A percentile compares a stretch with the other conserved stretches of the same genome.
Evolutionary conservation across 2,797 vertebrate species (phyloP).

Genomic region (Channallabes apus): DNA sequence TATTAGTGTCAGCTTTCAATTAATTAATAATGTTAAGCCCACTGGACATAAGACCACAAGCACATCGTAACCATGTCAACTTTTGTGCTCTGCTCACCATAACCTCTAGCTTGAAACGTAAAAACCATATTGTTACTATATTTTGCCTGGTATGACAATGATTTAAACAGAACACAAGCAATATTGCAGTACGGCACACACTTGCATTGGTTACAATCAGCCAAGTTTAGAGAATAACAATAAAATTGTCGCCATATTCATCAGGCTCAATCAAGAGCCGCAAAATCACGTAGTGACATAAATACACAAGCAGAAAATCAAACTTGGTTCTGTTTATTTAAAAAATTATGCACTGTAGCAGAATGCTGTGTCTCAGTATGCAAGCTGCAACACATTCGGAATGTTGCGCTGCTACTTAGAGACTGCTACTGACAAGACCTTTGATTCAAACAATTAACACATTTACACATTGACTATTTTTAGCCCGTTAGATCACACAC

Average conservation of each 20-base stretch:
- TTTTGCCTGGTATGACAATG: background rate
- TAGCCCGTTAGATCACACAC: background rate
- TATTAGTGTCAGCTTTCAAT: background rate
- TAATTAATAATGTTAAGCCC: background rate
- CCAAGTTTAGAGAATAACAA: background rate
- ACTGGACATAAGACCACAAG: background rate
- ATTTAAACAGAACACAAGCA: background rate
- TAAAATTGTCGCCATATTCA: background rate
- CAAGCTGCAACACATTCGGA: background rate
- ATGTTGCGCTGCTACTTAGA: background rate
- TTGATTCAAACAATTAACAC: constrained; percentile 5
- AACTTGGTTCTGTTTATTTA: background rate
- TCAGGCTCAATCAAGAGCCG: background rate
- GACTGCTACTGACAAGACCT: background rate
- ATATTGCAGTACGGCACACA: background rate
- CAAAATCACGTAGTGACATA: background rate
- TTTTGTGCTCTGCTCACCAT: background rate
- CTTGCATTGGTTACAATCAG: background rate
- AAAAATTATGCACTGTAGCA: too few species aligned
- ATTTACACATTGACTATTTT: background rate
- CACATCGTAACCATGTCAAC: background rate
- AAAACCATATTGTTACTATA: background rate
- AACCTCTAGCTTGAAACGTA: background rate
- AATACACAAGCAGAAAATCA: background rate
- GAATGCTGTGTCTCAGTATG: background rate